Base-by-base conservation (phyloP, 1,140 invertebrate genomes). In the Lepidotrigona ventralis region DNA sequence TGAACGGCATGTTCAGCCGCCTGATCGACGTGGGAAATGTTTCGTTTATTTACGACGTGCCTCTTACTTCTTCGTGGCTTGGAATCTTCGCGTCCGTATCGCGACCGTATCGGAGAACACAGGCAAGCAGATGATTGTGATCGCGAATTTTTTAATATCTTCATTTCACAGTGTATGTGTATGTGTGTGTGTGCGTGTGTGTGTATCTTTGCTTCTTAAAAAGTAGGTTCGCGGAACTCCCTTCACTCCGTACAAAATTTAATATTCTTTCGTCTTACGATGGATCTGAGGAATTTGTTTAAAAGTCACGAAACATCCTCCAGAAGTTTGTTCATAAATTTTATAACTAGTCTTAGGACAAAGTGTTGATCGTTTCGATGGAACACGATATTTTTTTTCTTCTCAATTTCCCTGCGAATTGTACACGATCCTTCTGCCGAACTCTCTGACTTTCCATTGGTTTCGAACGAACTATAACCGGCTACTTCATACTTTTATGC, bases 1-100 rank as follows among this genome's bases (percentile, higher is more conserved):
- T 75, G 76, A 83, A 63, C 82, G 56, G 76, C 66, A 73, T 69
- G 76, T 79, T 78, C 58, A 60, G 29, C 6, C 4, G 29, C 3
- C 4, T 29, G 39, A 39, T 78, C 64, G 74, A 58, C 64, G 39
- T 21, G 73, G 56, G 64, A n/a, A 69, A 69, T 9, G n/a, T 75
- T 64, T 68, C 46, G 19, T 73, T 73, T n/a, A 29, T 60, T 75
- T 17, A 4, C 19, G 12, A 75, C 6, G 29, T 6, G 17, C 15
- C n/a, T 46, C 53, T 26, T 26, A 29, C 39, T 39, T 68, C 23
- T 58, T 58, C 3, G 56, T 23, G 17, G 26, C 17, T 33, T 66
- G 8, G n/a, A 64, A 64, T 64, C 17, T 64, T n/a, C 14, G 26
- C 26, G 5, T n/a, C 26, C 12, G n/a, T 64, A 17, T 64, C n/a